Evolutionary conservation across 2,888 invertebrate species (phyloP), one percentile per base, ranked within the genome.

Genomic region (Criorhina ranunculi): DNA sequence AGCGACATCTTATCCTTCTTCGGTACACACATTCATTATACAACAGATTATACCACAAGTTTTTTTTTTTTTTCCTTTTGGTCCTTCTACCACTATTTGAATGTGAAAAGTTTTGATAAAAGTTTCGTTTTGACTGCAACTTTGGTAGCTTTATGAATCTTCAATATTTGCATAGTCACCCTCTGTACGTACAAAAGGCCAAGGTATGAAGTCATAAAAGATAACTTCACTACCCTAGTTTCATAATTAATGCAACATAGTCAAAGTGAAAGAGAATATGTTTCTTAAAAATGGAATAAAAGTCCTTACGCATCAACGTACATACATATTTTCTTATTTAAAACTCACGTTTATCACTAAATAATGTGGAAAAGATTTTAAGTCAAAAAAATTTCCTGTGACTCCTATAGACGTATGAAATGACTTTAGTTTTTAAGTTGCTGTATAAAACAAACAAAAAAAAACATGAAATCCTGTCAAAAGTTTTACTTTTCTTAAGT

Each of bases 131-230:
- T 57, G 44, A 55, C 55, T 69, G 44, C 33, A 57, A 57, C 40
- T 44, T 46, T 57, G 35, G 69, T 46, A n/a, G 69, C 44, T 57
- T 33, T 57, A 69, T 69, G 69, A 57, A 69, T 69, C 33, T 57
- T 35, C 44, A 57, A 57, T 57, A 44, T 64, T 64, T 46, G 19
- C 24, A 35, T 35, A 44, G 35, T 17, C 29, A 66, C 31, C 31
- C 51, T 37, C 24, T 24, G 24, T 8, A 12, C 37, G 24, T 8
- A 12, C 37, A 19, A 24, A 51, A 24, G 37, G 37, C 24, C 51
- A n/a, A 53, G 31, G 17, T 24, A 51, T 40, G 5, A 17, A 46
- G 31, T 12, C 31, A 62, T 44, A n/a, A 17, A 19, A 17, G 12
- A 44, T 12, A 9, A 44, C 19, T 44, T 17, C 19, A 57, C 33